Evolutionary conservation across 2,888 invertebrate genomes (phyloP).

Genomic region (Polydesmus complanatus): DNA sequence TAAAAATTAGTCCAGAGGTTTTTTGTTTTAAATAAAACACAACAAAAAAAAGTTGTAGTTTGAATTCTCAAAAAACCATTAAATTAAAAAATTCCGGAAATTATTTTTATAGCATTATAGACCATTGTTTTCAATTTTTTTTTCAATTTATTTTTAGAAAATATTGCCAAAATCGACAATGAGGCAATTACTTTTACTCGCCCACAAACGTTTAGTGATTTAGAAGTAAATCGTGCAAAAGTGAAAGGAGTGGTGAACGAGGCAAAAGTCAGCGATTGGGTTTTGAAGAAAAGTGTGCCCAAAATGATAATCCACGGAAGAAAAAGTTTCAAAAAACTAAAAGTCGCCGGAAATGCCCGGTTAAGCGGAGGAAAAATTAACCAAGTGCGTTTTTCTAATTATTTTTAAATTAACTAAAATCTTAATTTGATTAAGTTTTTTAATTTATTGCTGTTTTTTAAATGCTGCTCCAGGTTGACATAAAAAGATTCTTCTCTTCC

Average conservation of each 20-base stretch:
- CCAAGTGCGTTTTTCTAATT: background rate
- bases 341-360: background rate
- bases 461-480: too few relatives aligned
- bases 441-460: too few relatives aligned
- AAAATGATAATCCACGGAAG: background rate
- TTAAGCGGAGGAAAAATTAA: background rate
- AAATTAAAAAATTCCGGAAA: too few relatives aligned
- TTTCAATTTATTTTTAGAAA: background rate
- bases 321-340: background rate
- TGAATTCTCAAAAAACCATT: too few relatives aligned
- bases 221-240: background rate
- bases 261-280: background rate
- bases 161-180: background rate
- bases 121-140: too few relatives aligned
- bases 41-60: too few relatives aligned
- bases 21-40: too few relatives aligned
- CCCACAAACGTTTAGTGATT: background rate
- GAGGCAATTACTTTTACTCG: background rate
- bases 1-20: background rate
- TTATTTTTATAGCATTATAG: too few relatives aligned
- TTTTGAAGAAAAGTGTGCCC: background rate
- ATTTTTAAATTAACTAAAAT: background rate
- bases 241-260: background rate
- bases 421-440: background rate
- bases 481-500: background rate